Base-by-base conservation (phyloP, 2,113 vertebrate genomes). In the Desmodus rotundus region DNA sequence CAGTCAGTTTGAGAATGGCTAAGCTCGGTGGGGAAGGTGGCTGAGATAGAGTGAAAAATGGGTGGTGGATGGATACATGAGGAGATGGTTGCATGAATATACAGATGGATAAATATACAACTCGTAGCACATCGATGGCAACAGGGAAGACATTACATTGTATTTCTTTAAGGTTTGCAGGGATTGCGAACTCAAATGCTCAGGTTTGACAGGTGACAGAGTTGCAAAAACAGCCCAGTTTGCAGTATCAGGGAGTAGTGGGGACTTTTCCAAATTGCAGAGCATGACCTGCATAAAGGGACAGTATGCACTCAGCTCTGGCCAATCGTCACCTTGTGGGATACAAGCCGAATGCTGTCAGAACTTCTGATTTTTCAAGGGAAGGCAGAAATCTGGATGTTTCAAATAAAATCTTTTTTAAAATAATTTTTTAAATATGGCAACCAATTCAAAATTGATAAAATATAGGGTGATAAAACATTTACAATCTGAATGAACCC, bases 301-400 rank as follows among this genome's bases (percentile, higher is more conserved):
- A 12, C 7, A 36, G 41, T 10, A 28, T 24, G 11, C 56, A 7
- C 11, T 84, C 9, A 50, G 50, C 31, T 81, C 28, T 67, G 58
- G 56, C 10, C 67, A 50, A 3, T 24, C 47, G 36, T 74, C 77
- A 73, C 63, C 22, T 63, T 63, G 45, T 52, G 24, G 65, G 61
- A 68, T 87, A 20, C 47, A 56, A n/a, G 33, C 36, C 22, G 24
- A 47, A 20, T n/a, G 20, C 83, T 92, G 33, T 63, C 74, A 78
- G 54, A 65, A 92, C 17, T 36, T 85, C 47, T 41, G 41, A 83
- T 80, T 92, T 96, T 78, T 93, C 31, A 65, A 87, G 47, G 43
- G 52, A 97, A 81, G 31, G 26, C 65, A 77, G 63, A 93, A 91
- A 96, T 92, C 10, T 50, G 38, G 24, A 85, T 91, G 80, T 95